These are phyloP conservation scores for Drosophila ironensis DNA, from an alignment of 1,140 invertebrate genomes.

Conservation along the genomic window DNA sequence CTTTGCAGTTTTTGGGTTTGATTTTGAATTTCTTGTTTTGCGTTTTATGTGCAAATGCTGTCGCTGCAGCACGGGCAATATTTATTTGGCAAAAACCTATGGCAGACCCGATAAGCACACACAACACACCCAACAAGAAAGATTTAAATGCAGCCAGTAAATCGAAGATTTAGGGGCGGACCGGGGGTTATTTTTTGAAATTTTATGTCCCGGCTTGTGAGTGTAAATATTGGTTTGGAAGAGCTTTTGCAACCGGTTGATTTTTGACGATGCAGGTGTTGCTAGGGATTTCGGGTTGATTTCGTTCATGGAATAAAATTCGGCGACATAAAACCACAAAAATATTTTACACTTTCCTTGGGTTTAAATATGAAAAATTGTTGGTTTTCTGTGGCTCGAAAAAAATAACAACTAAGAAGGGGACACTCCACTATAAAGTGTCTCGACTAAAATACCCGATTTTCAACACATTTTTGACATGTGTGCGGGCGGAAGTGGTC, in stretches of 20 bases:
- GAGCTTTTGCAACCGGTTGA: slow-evolving; percentile 8
- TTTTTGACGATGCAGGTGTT: slow-evolving; percentile 6
- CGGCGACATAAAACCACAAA: too few relatives aligned
- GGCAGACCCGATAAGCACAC: slow-evolving; percentile 58
- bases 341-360: too few relatives aligned
- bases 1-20: slow-evolving; percentile 22
- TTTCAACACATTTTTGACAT: too few relatives aligned
- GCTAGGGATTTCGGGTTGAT: neutral
- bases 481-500: too few relatives aligned
- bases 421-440: too few relatives aligned
- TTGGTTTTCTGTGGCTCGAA: too few relatives aligned
- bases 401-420: too few relatives aligned
- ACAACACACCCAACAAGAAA: neutral
- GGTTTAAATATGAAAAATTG: too few relatives aligned
- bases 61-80: too few relatives aligned
- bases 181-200: slow-evolving; percentile 1
- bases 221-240: neutral
- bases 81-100: slow-evolving; percentile 69
- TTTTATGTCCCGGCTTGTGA: neutral
- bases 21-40: slow-evolving; percentile 27
- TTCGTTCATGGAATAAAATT: neutral
- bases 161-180: slow-evolving; percentile 13
- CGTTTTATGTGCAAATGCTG: slow-evolving; percentile 49
- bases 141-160: slow-evolving; percentile 34
- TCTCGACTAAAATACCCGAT: too few relatives aligned